Base-by-base conservation (phyloP, 2,113 vertebrate species). In the Colistium nudipinnis region DNA sequence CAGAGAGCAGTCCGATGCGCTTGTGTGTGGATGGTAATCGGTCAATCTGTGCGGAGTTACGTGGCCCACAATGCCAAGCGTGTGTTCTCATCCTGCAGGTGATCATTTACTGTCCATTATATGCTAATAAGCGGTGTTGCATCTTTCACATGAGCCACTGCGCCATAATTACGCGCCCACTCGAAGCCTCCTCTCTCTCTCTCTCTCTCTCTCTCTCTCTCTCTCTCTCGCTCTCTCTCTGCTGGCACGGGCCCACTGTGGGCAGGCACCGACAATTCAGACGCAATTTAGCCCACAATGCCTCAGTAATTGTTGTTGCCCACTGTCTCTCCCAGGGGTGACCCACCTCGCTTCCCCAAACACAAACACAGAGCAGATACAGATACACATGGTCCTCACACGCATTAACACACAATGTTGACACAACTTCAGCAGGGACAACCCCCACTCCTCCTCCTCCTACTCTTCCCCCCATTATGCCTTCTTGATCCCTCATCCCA, bases 341-440 rank as follows among this genome's bases (percentile, higher is more conserved):
- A 88, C 87, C 89, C n/a, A n/a, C 74, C 70, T 87, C 78, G 72
- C 84, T 85, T 89, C 84, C 84, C 80, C 39, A 89, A 91, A 88
- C 85, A 86, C 87, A 88, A 82, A 88, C 87, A 88, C 52, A 56
- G 1, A 43, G 83, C 85, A 90, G 81, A 85, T 82, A 87, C 87
- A 90, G 83, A 91, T 88, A 80, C 86, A 88, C 78, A 88, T 12
- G 12, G 52, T 74, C 77, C 76, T 87, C 81, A 86, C 79, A 87
- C 86, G 87, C 83, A 88, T 86, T 87, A 80, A 28, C 85, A 88
- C 88, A 88, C 89, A 88, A 73, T 93, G 92, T 93, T 93, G 91
- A 93, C 92, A 93, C 93, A 93, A 91, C 91, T 92, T 92, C 92
- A 81, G 76, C 89, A 84, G 87, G 88, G 90, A 88, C 88, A 69